Evolutionary conservation across 2,797 vertebrate species (phyloP).

Genomic region (Mormyrops attenuatus): DNA sequence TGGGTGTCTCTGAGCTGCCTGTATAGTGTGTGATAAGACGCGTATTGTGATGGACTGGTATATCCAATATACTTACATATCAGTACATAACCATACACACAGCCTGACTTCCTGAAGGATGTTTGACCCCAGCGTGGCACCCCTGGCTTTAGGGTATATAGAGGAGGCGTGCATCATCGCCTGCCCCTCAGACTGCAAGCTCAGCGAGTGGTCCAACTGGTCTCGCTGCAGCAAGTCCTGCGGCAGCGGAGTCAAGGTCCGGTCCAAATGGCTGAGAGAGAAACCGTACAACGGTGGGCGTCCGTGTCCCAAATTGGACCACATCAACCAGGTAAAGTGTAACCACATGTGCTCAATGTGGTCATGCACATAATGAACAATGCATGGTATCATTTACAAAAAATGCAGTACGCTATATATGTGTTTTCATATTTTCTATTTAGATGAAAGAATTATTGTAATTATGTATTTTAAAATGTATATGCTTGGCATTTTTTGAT

Average conservation of each 20-base stretch:
- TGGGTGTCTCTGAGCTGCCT: not conserved
- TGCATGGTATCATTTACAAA: not conserved
- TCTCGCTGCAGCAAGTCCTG: conserved; percentile 82
- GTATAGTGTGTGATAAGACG: not conserved
- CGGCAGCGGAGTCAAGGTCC: conserved; percentile 78
- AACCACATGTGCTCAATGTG: not conserved
- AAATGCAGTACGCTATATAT: not conserved
- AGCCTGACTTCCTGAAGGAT: not conserved
- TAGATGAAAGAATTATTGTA: not conserved
- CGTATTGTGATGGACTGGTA: not conserved
- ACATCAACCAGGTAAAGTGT: conserved; percentile 73
- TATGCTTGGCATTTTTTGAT: not conserved
- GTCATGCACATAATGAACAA: not conserved
- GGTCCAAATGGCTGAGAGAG: conserved; percentile 81
- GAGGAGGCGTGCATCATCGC: conserved; percentile 82
- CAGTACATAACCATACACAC: not conserved
- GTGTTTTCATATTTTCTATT: not conserved
- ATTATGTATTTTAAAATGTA: not conserved
- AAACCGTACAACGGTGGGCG: conserved; percentile 78
- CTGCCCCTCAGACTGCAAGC: conserved; percentile 80
- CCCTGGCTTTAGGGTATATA: conserved; percentile 67
- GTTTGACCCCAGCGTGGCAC: not conserved
- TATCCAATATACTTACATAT: not conserved
- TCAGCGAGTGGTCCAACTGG: conserved; percentile 86
- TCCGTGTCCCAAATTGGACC: conserved; percentile 78